Evolutionary conservation across 2,113 vertebrate genomes (phyloP).

Genomic region (Scopus umbretta): DNA sequence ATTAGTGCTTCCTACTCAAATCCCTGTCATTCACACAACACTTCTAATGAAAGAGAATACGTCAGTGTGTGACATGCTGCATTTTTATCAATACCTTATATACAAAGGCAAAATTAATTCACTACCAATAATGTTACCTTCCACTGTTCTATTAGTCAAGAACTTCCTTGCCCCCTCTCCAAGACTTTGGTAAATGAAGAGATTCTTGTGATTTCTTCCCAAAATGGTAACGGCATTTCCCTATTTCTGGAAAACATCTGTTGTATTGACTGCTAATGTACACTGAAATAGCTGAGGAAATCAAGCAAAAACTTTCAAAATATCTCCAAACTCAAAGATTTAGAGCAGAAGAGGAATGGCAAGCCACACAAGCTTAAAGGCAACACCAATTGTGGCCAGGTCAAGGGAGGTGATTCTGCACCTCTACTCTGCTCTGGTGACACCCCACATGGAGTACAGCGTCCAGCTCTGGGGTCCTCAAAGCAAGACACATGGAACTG

Average conservation of each 20-base stretch:
- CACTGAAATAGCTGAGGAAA: neutral
- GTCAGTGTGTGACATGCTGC: neutral
- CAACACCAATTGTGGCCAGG: neutral
- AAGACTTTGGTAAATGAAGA: neutral
- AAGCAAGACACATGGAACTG: neutral
- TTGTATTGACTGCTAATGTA: neutral
- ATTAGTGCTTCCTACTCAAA: neutral
- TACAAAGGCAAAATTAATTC: neutral
- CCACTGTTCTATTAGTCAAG: neutral
- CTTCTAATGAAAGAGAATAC: neutral
- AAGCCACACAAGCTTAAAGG: neutral
- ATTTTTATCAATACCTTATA: neutral
- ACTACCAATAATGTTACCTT: neutral
- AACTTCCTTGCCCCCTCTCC: neutral
- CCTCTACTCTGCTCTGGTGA: neutral
- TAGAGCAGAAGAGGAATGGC: neutral
- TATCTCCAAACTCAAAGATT: neutral
- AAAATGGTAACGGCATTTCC: neutral
- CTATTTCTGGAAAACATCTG: neutral
- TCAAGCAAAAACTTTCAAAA: neutral
- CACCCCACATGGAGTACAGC: neutral
- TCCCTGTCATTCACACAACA: neutral
- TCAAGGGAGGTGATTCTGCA: fast-evolving
- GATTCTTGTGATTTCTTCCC: neutral
- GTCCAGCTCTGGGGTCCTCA: neutral